Evolutionary conservation across 2,888 invertebrate genomes (phyloP), one percentile per base, ranked within the genome.

Genomic region (Xanthia icteritia): DNA sequence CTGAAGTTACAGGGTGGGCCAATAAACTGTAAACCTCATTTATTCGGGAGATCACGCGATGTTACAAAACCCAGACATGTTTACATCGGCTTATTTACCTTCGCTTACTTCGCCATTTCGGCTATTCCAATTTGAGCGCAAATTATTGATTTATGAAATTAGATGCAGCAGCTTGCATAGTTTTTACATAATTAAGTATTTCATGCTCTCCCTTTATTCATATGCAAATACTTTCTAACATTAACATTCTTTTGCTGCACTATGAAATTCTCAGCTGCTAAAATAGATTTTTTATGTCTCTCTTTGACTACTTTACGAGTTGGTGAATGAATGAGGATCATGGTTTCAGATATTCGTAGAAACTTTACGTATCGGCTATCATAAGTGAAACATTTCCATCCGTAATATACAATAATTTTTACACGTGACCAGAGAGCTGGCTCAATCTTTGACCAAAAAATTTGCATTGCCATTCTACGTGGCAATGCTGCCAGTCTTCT

Each of bases 41-140:
- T 93, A 94, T 94, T 94, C 90, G 89, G 93, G 84, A 93, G 92
- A 94, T 92, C 96, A 96, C 96, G 96, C 95, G 94, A 96, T 94
- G 92, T 90, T 91, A 87, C 88, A 88, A 78, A 84, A 86, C 87
- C 76, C 86, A 77, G 88, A 88, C 90, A 86, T 91, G 91, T 91
- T 91, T 91, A 77, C 78, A 89, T 89, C 85, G 87, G 89, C 86
- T 86, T 89, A 90, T 90, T 90, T 86, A 76, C 79, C 54, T 76
- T 42, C 61, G 58, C 73, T 67, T 39, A 64, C 63, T 76, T 66
- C 27, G 48, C 65, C 60, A 54, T 72, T 83, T 67, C 45, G 36
- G 48, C n/a, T 56, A 54, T 56, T 66, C 45, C 51, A 73, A 81
- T 66, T 56, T 36, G 6, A 66, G 69, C 45, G 45, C 45, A 65